phyloP scores from a whole-genome alignment of 1,140 invertebrate genomes.

The Cyrtorhinus lividipennis region DNA sequence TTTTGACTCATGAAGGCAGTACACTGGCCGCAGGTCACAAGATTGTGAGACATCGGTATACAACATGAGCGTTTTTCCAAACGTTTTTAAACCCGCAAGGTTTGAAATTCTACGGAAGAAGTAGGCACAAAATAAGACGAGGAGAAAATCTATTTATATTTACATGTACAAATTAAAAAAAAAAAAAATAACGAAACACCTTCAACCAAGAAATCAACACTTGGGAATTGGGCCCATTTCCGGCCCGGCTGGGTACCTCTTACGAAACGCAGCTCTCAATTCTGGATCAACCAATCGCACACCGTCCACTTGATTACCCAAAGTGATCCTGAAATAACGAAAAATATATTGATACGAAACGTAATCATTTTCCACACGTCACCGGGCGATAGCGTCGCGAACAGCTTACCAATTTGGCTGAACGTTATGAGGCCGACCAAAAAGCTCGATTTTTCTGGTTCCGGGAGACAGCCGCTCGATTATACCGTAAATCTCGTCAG shows the following conservation, averaged over 20 bases:
- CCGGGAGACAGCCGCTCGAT: constrained; percentile 76
- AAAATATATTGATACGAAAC: background rate
- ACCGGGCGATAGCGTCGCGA: background rate
- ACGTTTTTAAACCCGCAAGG: no score
- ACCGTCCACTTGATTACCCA: constrained; percentile 92
- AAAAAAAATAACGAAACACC: no score
- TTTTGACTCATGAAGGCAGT: no score
- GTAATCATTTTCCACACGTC: constrained; percentile 1
- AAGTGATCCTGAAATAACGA: constrained; percentile 53
- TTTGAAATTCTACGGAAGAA: no score
- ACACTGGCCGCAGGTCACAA: no score
- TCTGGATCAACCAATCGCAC: constrained; percentile 85
- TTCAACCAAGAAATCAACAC: no score
- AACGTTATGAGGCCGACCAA: constrained; percentile 92
- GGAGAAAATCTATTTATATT: no score
- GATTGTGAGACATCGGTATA: no score
- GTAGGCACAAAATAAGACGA: no score
- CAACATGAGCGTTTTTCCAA: no score
- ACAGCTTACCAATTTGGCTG: constrained; percentile 94
- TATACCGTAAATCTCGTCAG: constrained; percentile 94
- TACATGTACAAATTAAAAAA: no score
- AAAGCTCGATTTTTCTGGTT: constrained; percentile 93
- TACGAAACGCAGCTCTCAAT: constrained; percentile 74
- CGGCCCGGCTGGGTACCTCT: constrained; percentile 88
- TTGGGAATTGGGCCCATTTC: constrained; percentile 23